A percentile compares a stretch with the other conserved stretches of the same genome.
phyloP scores from a whole-genome alignment of 2,888 invertebrate species.

The Drosophila prostipennis region DNA sequence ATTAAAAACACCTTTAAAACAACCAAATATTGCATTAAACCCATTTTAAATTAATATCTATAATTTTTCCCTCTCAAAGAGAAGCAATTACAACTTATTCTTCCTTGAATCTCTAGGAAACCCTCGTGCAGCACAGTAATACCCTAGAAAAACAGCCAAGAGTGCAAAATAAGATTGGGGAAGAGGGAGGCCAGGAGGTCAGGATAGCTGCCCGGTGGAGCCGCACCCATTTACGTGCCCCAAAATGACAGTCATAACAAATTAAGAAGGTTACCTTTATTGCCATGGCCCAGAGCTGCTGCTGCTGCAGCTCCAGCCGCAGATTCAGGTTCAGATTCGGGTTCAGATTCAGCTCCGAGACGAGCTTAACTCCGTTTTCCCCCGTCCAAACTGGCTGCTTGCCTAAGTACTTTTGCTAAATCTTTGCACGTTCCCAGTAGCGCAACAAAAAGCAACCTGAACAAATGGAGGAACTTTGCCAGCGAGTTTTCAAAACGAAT shows the following conservation, averaged over 20 bases:
- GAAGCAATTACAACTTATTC: neutral
- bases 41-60: too few species aligned
- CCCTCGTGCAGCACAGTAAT: neutral
- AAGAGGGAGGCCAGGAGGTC: neutral
- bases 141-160: neutral
- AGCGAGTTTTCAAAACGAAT: neutral
- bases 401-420: slow-evolving; percentile 55
- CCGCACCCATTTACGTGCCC: slow-evolving; percentile 61
- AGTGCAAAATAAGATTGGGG: neutral
- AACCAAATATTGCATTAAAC: too few species aligned
- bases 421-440: slow-evolving; percentile 50
- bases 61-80: too few species aligned
- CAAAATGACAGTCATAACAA: slow-evolving; percentile 75
- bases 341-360: slow-evolving; percentile 25
- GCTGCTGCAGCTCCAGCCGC: slow-evolving; percentile 4
- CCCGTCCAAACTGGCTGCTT: slow-evolving; percentile 36
- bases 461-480: slow-evolving; percentile 20
- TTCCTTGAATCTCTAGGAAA: too few species aligned
- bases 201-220: slow-evolving; percentile 38
- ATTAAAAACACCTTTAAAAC: too few species aligned
- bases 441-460: slow-evolving; percentile 15
- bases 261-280: slow-evolving; percentile 74
- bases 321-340: slow-evolving; percentile 1
- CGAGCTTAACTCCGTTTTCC: slow-evolving; percentile 16
- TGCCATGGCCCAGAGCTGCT: slow-evolving; percentile 32